Base-by-base conservation (phyloP, 1,140 invertebrate species). In the Saccostrea glomerata region DNA sequence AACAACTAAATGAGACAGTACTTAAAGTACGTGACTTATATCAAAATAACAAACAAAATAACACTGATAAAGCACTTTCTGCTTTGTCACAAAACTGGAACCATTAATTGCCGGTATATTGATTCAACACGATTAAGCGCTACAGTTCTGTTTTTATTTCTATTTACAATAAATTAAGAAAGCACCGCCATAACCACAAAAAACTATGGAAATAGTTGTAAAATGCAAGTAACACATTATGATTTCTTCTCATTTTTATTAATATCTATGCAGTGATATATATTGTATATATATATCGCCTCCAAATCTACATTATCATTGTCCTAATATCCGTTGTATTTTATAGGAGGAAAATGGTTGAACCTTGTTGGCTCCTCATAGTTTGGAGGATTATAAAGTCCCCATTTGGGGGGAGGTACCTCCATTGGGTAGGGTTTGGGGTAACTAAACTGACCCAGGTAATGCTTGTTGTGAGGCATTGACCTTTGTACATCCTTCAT, bases 341-440 rank as follows among this genome's bases (percentile, higher is more conserved):
- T 92, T 47, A 94, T 91, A 13, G 94, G 94, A 60, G 94, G 93
- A 82, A 94, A 93, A 85, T 92, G 88, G 84, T 92, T 89, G 12
- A 92, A 88, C 73, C 92, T 87, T 20, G 87, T 89, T 70, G 93
- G 93, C 77, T 94, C 92, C 84, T 94, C 91, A 83, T 94, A 94
- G 63, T 92, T 89, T 12, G 91, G 91, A 15, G 94, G 93, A 86
- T 94, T 92, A 84, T 92, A 93, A 55, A 93, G 88, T 6, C 94
- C 94, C 94, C 93, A 94, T 86, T 93, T 94, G 23, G 94, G 94
- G 12, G 90, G 90, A 84, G 92, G 93, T 11, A 94, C 85, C 85
- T 93, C 93, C 83, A 93, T 92, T 0, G 92, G 92, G 36, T 92
- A 90, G 13, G 91, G 91, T 58, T 89, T 92, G 20, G 91, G 91